Base-by-base conservation (phyloP, 2,888 invertebrate species). In the Plusia festucae region DNA sequence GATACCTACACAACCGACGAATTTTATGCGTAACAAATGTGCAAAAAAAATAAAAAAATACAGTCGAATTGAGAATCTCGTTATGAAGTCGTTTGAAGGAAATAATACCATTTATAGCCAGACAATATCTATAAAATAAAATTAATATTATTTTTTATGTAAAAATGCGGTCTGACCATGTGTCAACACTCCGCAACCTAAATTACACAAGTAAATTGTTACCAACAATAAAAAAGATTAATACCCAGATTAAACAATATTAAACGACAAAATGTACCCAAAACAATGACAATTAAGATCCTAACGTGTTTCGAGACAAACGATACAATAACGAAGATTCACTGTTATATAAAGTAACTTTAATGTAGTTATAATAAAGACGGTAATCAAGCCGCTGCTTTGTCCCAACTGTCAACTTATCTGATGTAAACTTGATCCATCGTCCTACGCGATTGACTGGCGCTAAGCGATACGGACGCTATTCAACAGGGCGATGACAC, bases 341-440 rank as follows among this genome's bases (percentile, higher is more conserved):
- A 32, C 15, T 32, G n/a, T 18, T 55, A 59, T 66, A 44, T 49
- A 30, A 32, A 49, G 27, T 46, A 73, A 73, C 74, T 71, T 73
- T 78, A 84, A 81, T 73, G 58, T 71, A 78, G 70, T 79, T 74
- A 79, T 79, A 76, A 84, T 79, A 79, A 79, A 78, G 78, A 72
- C 62, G 53, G 70, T 88, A 88, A 90, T 89, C 83, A 88, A 87
- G 84, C 82, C 69, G 32, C 78, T 69, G 79, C 82, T 81, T 76
- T 83, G 85, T 86, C 87, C 78, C 84, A 82, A 81, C 88, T 85
- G 91, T 88, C 92, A 85, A 87, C 88, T 90, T 90, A 91, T 89
- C 90, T 86, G 85, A 85, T 85, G 88, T 84, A 85, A 89, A 90
- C 46, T 20, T 20, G 11, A 49, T 8, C 18, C 16, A 20, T 11